These are phyloP conservation scores for Psophia crepitans DNA, from an alignment of 2,113 vertebrate species.

Conservation along the genomic window DNA sequence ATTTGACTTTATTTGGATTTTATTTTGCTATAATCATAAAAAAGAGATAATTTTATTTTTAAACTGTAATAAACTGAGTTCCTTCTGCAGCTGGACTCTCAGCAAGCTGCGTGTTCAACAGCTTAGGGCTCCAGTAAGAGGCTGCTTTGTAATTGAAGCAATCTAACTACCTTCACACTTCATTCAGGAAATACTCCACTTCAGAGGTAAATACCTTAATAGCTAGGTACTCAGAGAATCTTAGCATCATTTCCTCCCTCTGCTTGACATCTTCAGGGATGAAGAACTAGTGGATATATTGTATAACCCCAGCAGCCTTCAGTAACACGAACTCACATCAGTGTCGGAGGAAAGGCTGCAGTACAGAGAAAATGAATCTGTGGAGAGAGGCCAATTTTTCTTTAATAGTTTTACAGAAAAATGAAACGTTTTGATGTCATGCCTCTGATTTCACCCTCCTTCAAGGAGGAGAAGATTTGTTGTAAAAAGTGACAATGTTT, in stretches of 20 bases:
- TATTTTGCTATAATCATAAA: fast-evolving
- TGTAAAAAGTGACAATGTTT: not conserved
- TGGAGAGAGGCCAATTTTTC: not conserved
- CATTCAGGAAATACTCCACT: conserved; percentile 46
- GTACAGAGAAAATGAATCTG: not conserved
- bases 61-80: not conserved
- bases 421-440: not conserved
- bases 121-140: not conserved
- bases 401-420: not conserved
- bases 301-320: not conserved
- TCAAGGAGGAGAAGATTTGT: not conserved
- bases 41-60: not conserved
- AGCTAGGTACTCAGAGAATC: not conserved
- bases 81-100: not conserved
- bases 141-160: conserved; percentile 8
- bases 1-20: not conserved
- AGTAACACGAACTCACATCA: not conserved
- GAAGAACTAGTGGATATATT: not conserved
- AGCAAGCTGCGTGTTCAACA: not conserved
- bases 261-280: not conserved
- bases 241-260: conserved; percentile 27
- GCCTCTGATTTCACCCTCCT: not conserved
- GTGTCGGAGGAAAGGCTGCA: not conserved
- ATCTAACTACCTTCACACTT: not conserved
- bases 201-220: not conserved